A percentile compares a stretch with the other conserved stretches of the same genome.
Evolutionary conservation across 2,797 vertebrate species (phyloP).

Genomic region (Tachyglossus aculeatus): DNA sequence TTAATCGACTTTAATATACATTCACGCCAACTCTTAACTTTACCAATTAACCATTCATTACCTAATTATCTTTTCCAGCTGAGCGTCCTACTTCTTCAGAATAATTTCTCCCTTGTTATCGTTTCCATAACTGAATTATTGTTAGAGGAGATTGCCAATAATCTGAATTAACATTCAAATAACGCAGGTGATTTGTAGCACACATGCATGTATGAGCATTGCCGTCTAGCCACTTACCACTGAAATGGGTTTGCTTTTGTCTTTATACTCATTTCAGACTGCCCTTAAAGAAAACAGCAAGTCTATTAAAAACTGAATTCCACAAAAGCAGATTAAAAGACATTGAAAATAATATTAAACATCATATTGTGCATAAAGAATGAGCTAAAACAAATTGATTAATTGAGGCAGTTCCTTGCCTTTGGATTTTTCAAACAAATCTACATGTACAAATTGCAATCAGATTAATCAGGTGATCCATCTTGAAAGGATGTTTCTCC

Average conservation of each 20-base stretch:
- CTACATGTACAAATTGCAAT: too few relatives aligned
- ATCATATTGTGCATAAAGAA: not conserved
- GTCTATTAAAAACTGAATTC: not conserved
- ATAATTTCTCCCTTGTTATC: slow-evolving; percentile 21
- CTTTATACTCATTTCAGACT: not conserved
- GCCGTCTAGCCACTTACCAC: not conserved
- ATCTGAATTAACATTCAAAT: slow-evolving; percentile 23
- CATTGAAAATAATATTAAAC: not conserved
- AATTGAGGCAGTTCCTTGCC: too few relatives aligned
- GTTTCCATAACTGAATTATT: slow-evolving; percentile 23
- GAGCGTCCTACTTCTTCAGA: slow-evolving; percentile 14
- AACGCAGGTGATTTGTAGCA: not conserved
- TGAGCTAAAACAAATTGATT: too few relatives aligned
- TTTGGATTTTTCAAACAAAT: too few relatives aligned
- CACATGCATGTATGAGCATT: not conserved
- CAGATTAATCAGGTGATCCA: too few relatives aligned
- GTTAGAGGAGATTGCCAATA: slow-evolving; percentile 14
- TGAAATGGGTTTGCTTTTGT: not conserved
- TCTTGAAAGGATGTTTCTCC: too few relatives aligned
- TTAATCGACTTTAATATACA: slow-evolving; percentile 35
- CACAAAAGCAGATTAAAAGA: not conserved
- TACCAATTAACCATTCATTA: slow-evolving; percentile 41
- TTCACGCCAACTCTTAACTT: slow-evolving; percentile 5
- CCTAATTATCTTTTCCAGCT: slow-evolving; percentile 39
- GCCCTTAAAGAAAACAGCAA: slow-evolving; percentile 8